These are phyloP conservation scores for Ptychoptera albimana DNA, from an alignment of 2,888 invertebrate genomes.

Conservation along the genomic window DNA sequence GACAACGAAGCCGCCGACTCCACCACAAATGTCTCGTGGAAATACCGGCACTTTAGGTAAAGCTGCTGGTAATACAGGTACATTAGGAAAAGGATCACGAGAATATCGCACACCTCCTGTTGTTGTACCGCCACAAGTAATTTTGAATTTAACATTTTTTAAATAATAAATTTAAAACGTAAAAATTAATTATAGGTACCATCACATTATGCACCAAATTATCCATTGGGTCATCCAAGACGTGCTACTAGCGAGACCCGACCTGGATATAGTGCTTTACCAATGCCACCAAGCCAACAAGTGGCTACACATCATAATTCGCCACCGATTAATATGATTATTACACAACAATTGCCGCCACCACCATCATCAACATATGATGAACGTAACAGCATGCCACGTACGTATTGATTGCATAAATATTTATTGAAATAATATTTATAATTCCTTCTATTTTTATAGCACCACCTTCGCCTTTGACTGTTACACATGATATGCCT, in stretches of 20 bases:
- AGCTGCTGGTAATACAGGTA: slow-evolving; percentile 31
- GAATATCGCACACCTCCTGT: slow-evolving; percentile 93
- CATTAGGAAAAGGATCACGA: slow-evolving; percentile 52
- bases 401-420: slow-evolving; percentile 38
- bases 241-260: slow-evolving; percentile 42
- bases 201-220: slow-evolving; percentile 93
- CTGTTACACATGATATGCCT: slow-evolving; percentile 40
- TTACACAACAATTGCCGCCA: slow-evolving; percentile 75
- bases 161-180: not conserved
- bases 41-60: slow-evolving; percentile 32
- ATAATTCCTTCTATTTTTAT: slow-evolving; percentile 12
- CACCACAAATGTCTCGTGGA: slow-evolving; percentile 47
- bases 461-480: slow-evolving; percentile 75
- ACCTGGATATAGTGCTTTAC: slow-evolving; percentile 75
- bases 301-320: slow-evolving; percentile 33
- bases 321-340: slow-evolving; percentile 44
- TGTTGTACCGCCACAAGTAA: slow-evolving; percentile 80
- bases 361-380: slow-evolving; percentile 46
- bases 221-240: slow-evolving; percentile 67
- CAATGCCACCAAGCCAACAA: slow-evolving; percentile 40
- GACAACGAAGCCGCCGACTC: slow-evolving; percentile 90
- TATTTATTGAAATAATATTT: not conserved
- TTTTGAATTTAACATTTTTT: not conserved
- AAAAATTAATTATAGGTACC: slow-evolving; percentile 35
- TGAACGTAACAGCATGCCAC: slow-evolving; percentile 61